Percentiles rank a stretch among this genome's conserved stretches.
phyloP scores from a whole-genome alignment of 2,113 vertebrate species.

The Gymnobelideus leadbeateri region DNA sequence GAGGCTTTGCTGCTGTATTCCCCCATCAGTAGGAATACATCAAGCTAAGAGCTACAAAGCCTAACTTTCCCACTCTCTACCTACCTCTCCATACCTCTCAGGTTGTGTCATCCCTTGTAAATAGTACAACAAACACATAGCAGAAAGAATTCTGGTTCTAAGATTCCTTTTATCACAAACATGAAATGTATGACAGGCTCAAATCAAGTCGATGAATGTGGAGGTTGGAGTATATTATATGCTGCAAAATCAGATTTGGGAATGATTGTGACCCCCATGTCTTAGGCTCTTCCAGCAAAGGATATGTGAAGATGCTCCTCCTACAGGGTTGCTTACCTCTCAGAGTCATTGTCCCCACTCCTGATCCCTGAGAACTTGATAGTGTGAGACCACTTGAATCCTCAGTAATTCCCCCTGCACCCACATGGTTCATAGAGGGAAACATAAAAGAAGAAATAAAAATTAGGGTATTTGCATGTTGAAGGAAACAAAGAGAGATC shows the following conservation, averaged over 20 bases:
- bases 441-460: no score
- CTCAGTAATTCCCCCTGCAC: not conserved
- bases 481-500: not conserved
- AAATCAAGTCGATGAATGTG: not conserved
- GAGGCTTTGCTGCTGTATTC: not conserved
- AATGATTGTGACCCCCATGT: not conserved
- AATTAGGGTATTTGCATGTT: not conserved
- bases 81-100: not conserved
- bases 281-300: not conserved
- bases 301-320: not conserved
- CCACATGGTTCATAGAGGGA: not conserved
- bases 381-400: not conserved
- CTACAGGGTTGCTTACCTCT: not conserved
- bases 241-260: not conserved
- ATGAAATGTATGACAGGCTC: not conserved
- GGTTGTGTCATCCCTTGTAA: not conserved
- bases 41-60: not conserved
- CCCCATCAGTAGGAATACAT: not conserved
- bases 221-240: not conserved
- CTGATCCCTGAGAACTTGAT: not conserved
- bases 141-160: not conserved
- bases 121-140: not conserved
- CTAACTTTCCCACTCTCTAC: not conserved
- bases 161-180: not conserved
- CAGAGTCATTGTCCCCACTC: not conserved